Evolutionary conservation across 2,888 invertebrate species (phyloP).

Genomic region (Fissipunctia ypsillon): DNA sequence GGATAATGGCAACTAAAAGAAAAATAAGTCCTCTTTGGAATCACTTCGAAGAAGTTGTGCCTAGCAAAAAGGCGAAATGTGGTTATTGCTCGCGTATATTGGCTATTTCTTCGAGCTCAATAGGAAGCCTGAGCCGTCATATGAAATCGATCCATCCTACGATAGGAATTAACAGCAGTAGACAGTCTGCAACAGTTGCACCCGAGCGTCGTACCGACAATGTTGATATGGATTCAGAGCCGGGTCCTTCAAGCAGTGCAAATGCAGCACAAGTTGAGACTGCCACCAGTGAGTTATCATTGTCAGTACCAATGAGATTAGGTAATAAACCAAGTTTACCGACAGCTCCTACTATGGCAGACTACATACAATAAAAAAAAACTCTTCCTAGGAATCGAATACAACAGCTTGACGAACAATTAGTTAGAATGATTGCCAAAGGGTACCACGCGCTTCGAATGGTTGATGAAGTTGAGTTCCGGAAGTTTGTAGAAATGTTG

Average conservation of each 20-base stretch:
- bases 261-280: neutral
- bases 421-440: slow-evolving; percentile 1
- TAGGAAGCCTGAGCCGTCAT: slow-evolving; percentile 53
- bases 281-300: neutral
- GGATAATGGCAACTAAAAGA: slow-evolving; percentile 34
- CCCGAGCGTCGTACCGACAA: neutral
- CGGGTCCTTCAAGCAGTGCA: neutral
- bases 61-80: slow-evolving; percentile 53
- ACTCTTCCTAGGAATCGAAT: neutral
- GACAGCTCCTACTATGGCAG: neutral
- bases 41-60: slow-evolving; percentile 45
- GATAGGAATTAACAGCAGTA: slow-evolving; percentile 13
- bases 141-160: slow-evolving; percentile 49
- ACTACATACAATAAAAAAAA: neutral
- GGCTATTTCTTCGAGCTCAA: slow-evolving; percentile 44
- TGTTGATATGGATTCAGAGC: neutral
- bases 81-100: slow-evolving; percentile 46
- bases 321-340: no score
- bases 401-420: neutral
- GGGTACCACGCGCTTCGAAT: slow-evolving; percentile 10
- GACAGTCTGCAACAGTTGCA: neutral
- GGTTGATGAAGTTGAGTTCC: slow-evolving; percentile 4
- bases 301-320: no score
- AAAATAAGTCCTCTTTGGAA: slow-evolving; percentile 48
- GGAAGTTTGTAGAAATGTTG: slow-evolving; percentile 6